These are phyloP conservation scores for Bilobella aurantiaca DNA, from an alignment of 1,140 invertebrate species.

Conservation along the genomic window DNA sequence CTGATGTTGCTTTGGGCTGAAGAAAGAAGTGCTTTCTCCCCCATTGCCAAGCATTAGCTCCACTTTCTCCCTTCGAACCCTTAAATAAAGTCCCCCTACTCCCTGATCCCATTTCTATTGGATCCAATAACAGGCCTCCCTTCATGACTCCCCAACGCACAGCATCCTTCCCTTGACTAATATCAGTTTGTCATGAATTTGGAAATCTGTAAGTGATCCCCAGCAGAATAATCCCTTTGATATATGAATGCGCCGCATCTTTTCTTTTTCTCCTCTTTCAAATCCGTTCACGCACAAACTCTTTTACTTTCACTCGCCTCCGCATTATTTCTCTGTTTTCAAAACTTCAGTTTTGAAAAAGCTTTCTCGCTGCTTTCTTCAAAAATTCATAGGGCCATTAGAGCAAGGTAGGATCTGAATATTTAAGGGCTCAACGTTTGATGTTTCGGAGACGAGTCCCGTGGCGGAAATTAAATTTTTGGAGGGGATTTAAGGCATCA, in stretches of 20 bases:
- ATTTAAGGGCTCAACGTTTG: too few species aligned
- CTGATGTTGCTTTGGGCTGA: neutral
- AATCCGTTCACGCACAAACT: too few species aligned
- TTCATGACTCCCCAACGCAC: conserved; percentile 3
- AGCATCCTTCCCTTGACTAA: too few species aligned
- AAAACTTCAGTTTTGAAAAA: neutral
- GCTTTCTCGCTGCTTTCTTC: neutral
- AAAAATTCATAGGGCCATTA: neutral
- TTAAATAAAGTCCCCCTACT: neutral
- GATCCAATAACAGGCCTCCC: neutral
- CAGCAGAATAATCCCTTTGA: neutral
- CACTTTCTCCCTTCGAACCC: neutral
- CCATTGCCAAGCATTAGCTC: neutral
- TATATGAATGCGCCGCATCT: too few species aligned
- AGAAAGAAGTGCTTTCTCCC: neutral
- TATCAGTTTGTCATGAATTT: conserved; percentile 22
- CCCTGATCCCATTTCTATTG: conserved; percentile 3
- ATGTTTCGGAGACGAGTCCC: too few species aligned
- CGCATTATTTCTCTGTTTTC: too few species aligned
- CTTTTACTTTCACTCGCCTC: too few species aligned
- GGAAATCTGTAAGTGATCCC: conserved; percentile 5
- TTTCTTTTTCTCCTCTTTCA: too few species aligned
- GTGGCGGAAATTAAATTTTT: too few species aligned
- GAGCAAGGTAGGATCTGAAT: neutral
- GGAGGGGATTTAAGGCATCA: too few species aligned